phyloP scores from a whole-genome alignment of 1,140 invertebrate species.

The Cephus cinctus region DNA sequence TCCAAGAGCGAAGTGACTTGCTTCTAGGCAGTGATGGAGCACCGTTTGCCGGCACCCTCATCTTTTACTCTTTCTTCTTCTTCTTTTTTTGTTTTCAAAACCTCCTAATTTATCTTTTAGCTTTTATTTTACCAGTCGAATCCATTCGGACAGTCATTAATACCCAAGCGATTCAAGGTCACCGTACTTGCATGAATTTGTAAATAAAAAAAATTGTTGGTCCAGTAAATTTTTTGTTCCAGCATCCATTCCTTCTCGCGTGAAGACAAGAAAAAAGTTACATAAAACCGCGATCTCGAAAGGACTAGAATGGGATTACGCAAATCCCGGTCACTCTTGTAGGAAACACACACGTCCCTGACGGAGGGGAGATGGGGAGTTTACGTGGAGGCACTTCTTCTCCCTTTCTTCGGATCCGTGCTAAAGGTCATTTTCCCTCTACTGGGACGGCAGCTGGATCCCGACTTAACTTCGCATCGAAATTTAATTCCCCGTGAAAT shows the following conservation, averaged over 20 bases:
- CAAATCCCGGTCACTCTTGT: slow-evolving; percentile 51
- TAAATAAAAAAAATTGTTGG: too few relatives aligned
- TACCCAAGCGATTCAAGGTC: too few relatives aligned
- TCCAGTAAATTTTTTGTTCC: too few relatives aligned
- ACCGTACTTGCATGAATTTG: too few relatives aligned
- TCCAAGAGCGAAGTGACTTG: slow-evolving; percentile 12
- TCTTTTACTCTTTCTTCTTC: too few relatives aligned
- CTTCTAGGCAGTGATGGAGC: slow-evolving; percentile 6
- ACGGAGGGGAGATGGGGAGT: slow-evolving; percentile 21
- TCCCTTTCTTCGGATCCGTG: slow-evolving; percentile 18
- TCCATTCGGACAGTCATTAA: too few relatives aligned
- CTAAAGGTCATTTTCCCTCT: slow-evolving; percentile 42
- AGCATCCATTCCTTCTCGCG: too few relatives aligned
- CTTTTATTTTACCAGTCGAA: background rate
- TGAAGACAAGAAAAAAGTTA: too few relatives aligned
- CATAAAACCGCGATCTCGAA: too few relatives aligned
- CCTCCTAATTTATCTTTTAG: background rate
- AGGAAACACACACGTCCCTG: slow-evolving; percentile 33
- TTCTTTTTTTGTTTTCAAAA: too few relatives aligned
- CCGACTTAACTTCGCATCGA: slow-evolving; percentile 49
- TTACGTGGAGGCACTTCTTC: slow-evolving; percentile 11
- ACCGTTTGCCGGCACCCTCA: background rate
- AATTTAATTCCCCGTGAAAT: slow-evolving; percentile 57
- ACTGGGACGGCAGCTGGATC: slow-evolving; percentile 43
- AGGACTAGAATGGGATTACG: slow-evolving; percentile 49